phyloP scores from a whole-genome alignment of 2,888 invertebrate species.

The Saturnia pavonia region DNA sequence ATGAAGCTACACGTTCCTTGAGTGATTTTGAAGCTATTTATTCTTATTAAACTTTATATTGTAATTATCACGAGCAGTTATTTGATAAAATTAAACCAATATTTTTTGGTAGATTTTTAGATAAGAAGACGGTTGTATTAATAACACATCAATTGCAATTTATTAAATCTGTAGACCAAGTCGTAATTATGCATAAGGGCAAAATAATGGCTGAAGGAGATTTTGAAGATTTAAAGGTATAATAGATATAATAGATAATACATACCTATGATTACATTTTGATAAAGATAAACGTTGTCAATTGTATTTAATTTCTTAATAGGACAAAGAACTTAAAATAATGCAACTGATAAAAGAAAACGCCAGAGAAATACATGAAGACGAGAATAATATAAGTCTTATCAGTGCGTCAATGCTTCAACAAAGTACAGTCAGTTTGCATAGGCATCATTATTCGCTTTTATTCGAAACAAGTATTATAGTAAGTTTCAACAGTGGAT shows the following conservation, averaged over 20 bases:
- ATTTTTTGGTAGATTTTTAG: slow-evolving; percentile 67
- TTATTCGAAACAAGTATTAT: slow-evolving; percentile 53
- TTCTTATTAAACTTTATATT: too few relatives aligned
- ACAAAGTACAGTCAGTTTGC: slow-evolving; percentile 57
- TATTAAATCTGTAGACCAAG: slow-evolving; percentile 84
- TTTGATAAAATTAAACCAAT: background rate
- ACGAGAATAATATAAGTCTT: slow-evolving; percentile 39
- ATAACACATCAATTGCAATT: slow-evolving; percentile 94
- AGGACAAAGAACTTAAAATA: slow-evolving; percentile 63
- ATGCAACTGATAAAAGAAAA: slow-evolving; percentile 67
- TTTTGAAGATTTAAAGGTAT: slow-evolving; percentile 64
- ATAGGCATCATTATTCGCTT: slow-evolving; percentile 54
- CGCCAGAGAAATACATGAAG: slow-evolving; percentile 58
- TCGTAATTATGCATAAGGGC: slow-evolving; percentile 71
- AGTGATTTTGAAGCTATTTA: too few relatives aligned
- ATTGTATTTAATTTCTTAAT: slow-evolving; percentile 18
- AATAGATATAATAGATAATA: slow-evolving; percentile 7
- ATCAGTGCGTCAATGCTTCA: slow-evolving; percentile 44
- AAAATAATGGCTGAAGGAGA: slow-evolving; percentile 60
- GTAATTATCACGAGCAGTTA: background rate
- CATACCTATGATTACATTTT: background rate
- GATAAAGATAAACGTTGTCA: background rate
- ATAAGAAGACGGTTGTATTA: slow-evolving; percentile 87
- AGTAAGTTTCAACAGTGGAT: slow-evolving; percentile 40
- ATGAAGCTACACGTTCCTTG: too few relatives aligned